Base-by-base conservation (phyloP, 2,113 vertebrate genomes). In the Poeciliopsis occidentalis region DNA sequence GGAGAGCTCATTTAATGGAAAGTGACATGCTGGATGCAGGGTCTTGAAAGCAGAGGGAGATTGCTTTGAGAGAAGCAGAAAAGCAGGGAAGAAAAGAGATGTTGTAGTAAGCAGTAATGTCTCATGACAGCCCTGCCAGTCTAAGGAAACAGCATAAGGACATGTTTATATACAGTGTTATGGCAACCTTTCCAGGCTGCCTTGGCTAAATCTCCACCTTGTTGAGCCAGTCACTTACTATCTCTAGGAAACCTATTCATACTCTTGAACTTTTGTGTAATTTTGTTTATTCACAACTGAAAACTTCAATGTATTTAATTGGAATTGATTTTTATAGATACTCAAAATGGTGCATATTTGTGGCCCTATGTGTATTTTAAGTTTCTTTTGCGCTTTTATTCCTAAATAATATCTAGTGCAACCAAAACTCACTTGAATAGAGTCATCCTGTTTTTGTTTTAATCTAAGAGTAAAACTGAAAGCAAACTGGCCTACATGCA, bases 101-200 rank as follows among this genome's bases (percentile, higher is more conserved):
- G 39, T 62, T 73, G 61, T 47, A 77, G 82, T 75, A 31, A 65
- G 74, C 41, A 27, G 75, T 90, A 90, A 90, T 86, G 57, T 64
- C 63, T 75, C 64, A 6, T 71, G 89, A 86, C 88, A 91, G 77
- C 57, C 69, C 76, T 78, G 84, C 89, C 76, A 78, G 65, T 74
- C 51, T 54, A 75, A 88, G 79, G 76, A 85, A 82, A 73, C 76
- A 64, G 83, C 78, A 73, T 44, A 32, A 63, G 75, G 84, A 88
- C 85, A 76, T 89, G 88, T 92, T 91, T 90, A 83, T 79, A 66
- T 83, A 75, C 34, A n/a, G 64, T 71, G 64, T 13, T 78, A 65
- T 73, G 78, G 75, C 83, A 72, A 74, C n/a, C 63, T 60, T 76
- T 73, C 57, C 71, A 57, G 63, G 64, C 64, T 54, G 79, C 78